These are phyloP conservation scores for Penaeus japonicus DNA, from an alignment of 1,140 invertebrate genomes.

Conservation along the genomic window DNA sequence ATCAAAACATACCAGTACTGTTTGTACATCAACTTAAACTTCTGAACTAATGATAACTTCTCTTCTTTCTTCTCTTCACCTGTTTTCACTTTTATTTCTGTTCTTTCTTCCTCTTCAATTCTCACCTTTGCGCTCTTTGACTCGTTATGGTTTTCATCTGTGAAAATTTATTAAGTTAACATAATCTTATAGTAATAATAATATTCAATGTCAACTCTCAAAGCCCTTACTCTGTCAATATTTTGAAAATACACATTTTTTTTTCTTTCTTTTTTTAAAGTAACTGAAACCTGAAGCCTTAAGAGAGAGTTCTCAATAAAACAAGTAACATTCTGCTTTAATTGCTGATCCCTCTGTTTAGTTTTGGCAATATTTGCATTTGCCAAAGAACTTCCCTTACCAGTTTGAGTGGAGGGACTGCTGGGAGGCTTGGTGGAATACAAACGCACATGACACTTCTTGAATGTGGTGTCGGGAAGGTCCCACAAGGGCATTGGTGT, in stretches of 20 bases:
- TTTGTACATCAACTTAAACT: slow-evolving; percentile 89
- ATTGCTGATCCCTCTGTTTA: too few species aligned
- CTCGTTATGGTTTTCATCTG: slow-evolving; percentile 3
- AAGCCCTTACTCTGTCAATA: too few species aligned
- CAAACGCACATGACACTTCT: slow-evolving; percentile 35
- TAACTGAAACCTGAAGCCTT: too few species aligned
- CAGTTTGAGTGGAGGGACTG: slow-evolving; percentile 11
- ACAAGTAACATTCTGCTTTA: too few species aligned
- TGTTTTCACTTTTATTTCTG: not conserved
- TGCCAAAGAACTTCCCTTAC: not conserved
- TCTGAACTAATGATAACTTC: slow-evolving; percentile 74
- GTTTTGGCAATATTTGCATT: not conserved
- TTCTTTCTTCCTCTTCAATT: not conserved
- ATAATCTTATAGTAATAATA: not conserved
- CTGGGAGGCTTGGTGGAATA: slow-evolving; percentile 41
- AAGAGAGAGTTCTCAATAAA: too few species aligned
- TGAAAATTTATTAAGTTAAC: not conserved
- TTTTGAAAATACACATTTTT: too few species aligned
- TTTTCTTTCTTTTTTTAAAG: too few species aligned
- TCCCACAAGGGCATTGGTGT: not conserved
- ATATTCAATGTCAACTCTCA: too few species aligned
- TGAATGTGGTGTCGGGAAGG: slow-evolving; percentile 23
- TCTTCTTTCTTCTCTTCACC: slow-evolving; percentile 20
- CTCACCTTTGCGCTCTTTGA: not conserved
- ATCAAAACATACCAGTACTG: slow-evolving; percentile 94